These are phyloP conservation scores for Leptestheria dahalacensis DNA, from an alignment of 1,140 invertebrate species.

Conservation along the genomic window DNA sequence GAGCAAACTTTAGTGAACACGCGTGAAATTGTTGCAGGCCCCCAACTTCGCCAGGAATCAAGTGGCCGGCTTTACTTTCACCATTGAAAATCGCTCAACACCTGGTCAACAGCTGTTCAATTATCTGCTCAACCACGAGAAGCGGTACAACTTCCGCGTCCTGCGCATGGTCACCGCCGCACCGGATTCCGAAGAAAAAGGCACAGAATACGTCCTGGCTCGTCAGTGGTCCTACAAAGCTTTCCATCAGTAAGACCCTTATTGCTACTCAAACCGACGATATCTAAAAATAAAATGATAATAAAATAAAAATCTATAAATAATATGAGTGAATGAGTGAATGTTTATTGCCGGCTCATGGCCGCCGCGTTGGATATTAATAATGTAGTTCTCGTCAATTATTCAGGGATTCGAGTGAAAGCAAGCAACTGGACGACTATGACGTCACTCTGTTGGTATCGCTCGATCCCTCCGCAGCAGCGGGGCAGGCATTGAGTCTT, in stretches of 20 bases:
- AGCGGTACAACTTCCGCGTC: slow-evolving; percentile 50
- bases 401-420: slow-evolving; percentile 44
- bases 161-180: slow-evolving; percentile 41
- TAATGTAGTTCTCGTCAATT: slow-evolving; percentile 31
- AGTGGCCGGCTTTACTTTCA: slow-evolving; percentile 49
- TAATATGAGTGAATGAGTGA: too few relatives aligned
- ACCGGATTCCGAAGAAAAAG: slow-evolving; percentile 17
- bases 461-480: slow-evolving; percentile 28
- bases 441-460: slow-evolving; percentile 50
- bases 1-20: too few relatives aligned
- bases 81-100: slow-evolving; percentile 41
- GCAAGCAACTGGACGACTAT: slow-evolving; percentile 47
- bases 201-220: slow-evolving; percentile 39
- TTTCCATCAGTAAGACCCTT: neutral
- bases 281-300: too few relatives aligned
- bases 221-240: slow-evolving; percentile 11
- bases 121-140: slow-evolving; percentile 53
- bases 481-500: slow-evolving; percentile 30
- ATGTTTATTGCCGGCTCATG: too few relatives aligned
- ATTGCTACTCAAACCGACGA: too few relatives aligned
- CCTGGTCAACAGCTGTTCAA: slow-evolving; percentile 50
- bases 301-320: too few relatives aligned
- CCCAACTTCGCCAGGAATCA: slow-evolving; percentile 68
- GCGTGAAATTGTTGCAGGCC: slow-evolving; percentile 32
- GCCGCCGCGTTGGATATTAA: too few relatives aligned